Evolutionary conservation across 2,888 invertebrate genomes (phyloP).

Genomic region (Eristalis pertinax): DNA sequence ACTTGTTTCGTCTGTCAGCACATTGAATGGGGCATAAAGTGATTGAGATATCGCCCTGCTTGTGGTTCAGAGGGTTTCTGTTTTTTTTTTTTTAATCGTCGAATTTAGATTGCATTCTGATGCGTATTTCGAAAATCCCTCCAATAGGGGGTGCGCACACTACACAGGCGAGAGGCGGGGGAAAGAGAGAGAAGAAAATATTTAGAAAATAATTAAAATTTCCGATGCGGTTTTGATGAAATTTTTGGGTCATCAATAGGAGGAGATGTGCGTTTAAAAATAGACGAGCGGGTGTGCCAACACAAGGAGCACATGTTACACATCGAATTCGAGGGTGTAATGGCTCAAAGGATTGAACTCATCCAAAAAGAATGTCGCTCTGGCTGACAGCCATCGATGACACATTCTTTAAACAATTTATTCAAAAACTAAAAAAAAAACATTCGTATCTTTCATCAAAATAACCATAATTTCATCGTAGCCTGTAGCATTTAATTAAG

Average conservation of each 20-base stretch:
- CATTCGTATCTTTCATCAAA: constrained; percentile 22
- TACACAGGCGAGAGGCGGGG: constrained; percentile 3
- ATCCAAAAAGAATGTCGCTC: background rate
- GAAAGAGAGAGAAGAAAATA: constrained; percentile 37
- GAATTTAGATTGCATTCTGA: constrained; percentile 43
- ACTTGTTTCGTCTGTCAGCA: constrained; percentile 71
- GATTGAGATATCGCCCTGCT: constrained; percentile 67
- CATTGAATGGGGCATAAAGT: constrained; percentile 70
- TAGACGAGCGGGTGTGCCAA: constrained; percentile 14
- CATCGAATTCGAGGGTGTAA: background rate
- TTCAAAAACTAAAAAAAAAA: background rate
- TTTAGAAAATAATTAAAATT: constrained; percentile 71
- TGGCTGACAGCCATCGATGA: background rate
- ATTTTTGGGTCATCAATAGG: constrained; percentile 58
- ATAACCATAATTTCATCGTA: background rate
- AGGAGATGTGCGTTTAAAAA: constrained; percentile 12
- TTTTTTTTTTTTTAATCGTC: constrained; percentile 56
- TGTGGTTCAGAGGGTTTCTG: constrained; percentile 34
- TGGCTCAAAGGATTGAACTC: background rate
- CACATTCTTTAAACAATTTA: background rate
- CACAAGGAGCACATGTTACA: background rate
- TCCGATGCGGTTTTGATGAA: constrained; percentile 67
- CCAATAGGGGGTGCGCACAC: constrained; percentile 21
- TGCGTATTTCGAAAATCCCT: constrained; percentile 32
- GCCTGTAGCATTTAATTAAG: constrained; percentile 4